phyloP scores from a whole-genome alignment of 2,888 invertebrate species.

The Volucella bombylans region DNA sequence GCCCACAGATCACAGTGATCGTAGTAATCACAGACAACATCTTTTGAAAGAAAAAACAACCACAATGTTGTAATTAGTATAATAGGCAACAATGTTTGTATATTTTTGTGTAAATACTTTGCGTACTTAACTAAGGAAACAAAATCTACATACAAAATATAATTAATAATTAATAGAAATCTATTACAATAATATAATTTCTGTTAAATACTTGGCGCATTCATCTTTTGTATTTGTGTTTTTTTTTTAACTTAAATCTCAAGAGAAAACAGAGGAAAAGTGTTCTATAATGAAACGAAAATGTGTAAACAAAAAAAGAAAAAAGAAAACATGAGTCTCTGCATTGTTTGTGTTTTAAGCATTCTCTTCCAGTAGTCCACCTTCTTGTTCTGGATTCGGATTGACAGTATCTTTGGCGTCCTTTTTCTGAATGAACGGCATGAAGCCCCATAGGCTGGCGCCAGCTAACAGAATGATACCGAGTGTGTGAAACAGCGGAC shows the following conservation, averaged over 20 bases:
- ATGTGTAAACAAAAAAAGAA: conserved; percentile 52
- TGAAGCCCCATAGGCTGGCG: conserved; percentile 88
- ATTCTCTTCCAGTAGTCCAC: conserved; percentile 60
- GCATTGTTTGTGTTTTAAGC: conserved; percentile 14
- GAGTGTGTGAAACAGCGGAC: conserved; percentile 88
- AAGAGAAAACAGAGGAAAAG: conserved; percentile 35
- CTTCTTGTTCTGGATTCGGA: conserved; percentile 42
- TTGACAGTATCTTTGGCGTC: conserved; percentile 76
- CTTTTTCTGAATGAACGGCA: conserved; percentile 86
- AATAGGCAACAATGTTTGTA: conserved; percentile 68
- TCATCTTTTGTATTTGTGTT: too few species aligned
- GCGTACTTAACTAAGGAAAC: conserved; percentile 68
- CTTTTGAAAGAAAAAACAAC: conserved; percentile 1
- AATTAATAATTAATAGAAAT: conserved; percentile 57
- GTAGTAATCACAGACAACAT: conserved; percentile 9
- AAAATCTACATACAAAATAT: conserved; percentile 61
- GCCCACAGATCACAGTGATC: conserved; percentile 22
- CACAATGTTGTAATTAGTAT: conserved; percentile 42
- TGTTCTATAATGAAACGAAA: conserved; percentile 9
- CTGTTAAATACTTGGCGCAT: conserved; percentile 66
- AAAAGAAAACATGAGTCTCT: conserved; percentile 54
- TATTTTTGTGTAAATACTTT: conserved; percentile 73
- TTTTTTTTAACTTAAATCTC: conserved; percentile 47
- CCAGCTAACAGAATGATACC: conserved; percentile 89
- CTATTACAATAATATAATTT: conserved; percentile 43